These are phyloP conservation scores for Tuberolachnus salignus DNA, from an alignment of 2,888 invertebrate species.

Conservation along the genomic window DNA sequence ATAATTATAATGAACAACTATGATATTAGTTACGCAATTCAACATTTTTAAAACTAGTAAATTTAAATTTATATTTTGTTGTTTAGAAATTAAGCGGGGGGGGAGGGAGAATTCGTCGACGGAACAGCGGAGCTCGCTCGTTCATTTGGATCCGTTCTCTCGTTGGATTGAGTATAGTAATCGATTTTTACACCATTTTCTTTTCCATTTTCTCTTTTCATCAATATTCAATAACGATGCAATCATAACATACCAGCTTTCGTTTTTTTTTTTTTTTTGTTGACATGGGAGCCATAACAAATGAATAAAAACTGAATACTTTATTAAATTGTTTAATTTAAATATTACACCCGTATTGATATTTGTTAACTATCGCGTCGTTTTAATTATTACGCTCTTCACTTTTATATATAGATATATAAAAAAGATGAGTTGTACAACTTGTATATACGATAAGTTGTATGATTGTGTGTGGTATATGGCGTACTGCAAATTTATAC, in stretches of 20 bases:
- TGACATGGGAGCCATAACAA: slow-evolving; percentile 6
- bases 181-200: slow-evolving; percentile 9
- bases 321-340: neutral
- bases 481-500: neutral
- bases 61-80: too few species aligned
- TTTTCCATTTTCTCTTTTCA: neutral
- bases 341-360: neutral
- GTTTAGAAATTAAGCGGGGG: too few species aligned
- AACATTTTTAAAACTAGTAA: too few species aligned
- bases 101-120: too few species aligned
- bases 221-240: neutral
- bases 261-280: too few species aligned
- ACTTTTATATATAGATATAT: neutral
- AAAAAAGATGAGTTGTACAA: neutral
- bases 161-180: too few species aligned
- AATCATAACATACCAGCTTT: neutral
- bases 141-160: too few species aligned
- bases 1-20: too few species aligned
- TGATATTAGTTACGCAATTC: too few species aligned
- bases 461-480: neutral
- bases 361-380: neutral
- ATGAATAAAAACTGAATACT: neutral
- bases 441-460: neutral
- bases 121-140: too few species aligned
- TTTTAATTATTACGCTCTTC: neutral